Conservation (phyloP, 2,113 vertebrate species). For the Apus apus region DNA sequence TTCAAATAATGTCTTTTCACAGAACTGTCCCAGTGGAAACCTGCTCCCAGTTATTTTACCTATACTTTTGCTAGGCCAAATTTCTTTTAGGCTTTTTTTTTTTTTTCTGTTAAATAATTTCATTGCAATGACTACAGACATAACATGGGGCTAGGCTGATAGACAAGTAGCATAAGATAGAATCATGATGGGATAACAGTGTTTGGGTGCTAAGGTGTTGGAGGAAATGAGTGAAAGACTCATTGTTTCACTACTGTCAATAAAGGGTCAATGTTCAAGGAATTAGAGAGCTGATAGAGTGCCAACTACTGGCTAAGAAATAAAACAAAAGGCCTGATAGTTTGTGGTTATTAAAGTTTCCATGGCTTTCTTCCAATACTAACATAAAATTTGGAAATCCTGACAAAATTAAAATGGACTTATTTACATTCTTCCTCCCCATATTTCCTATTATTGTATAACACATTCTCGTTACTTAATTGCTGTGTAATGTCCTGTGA, state of each 20-base stretch:
- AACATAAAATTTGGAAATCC: conserved; percentile 50
- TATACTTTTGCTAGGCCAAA: background rate
- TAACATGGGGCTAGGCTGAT: background rate
- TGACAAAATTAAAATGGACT: conserved; percentile 59
- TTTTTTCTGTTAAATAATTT: background rate
- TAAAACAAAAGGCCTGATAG: conserved; percentile 50
- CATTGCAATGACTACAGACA: background rate
- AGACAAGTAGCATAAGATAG: background rate
- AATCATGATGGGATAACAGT: background rate
- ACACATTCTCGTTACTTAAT: conserved; percentile 24
- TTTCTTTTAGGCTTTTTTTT: background rate
- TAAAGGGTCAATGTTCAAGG: conserved; percentile 25
- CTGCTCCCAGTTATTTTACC: background rate
- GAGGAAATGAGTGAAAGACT: background rate
- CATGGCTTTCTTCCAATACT: conserved; percentile 39
- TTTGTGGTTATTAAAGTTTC: conserved; percentile 57
- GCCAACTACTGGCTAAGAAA: conserved; percentile 36
- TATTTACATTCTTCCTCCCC: conserved; percentile 44
- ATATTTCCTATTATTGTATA: conserved; percentile 59
- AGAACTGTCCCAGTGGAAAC: background rate
- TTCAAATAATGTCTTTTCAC: background rate
- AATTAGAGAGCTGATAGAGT: conserved; percentile 13
- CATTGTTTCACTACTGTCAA: background rate
- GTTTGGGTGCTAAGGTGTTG: background rate
- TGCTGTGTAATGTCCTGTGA: conserved; percentile 1